These are phyloP conservation scores for Pheosia gnoma DNA, from an alignment of 2,888 invertebrate genomes.

Conservation along the genomic window DNA sequence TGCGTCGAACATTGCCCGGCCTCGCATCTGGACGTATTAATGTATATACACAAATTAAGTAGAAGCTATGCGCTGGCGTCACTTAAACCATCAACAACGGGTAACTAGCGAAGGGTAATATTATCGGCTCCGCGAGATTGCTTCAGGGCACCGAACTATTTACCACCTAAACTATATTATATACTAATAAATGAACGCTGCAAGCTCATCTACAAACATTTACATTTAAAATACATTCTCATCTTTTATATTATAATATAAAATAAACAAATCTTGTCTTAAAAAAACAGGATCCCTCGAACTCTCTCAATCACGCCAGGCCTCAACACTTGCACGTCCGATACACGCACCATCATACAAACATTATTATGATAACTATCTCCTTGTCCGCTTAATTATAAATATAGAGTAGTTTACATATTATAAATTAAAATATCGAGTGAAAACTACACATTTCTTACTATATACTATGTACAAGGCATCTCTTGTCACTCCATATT, in stretches of 20 bases:
- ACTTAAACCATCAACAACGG: constrained; percentile 40
- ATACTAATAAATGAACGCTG: constrained; percentile 67
- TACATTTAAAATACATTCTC: constrained; percentile 54
- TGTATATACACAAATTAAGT: constrained; percentile 36
- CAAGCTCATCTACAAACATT: constrained; percentile 74
- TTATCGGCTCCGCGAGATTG: constrained; percentile 29
- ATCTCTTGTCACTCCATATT: constrained; percentile 63
- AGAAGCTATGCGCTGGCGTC: constrained; percentile 46
- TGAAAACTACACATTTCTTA: constrained; percentile 82
- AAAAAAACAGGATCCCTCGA: constrained; percentile 45
- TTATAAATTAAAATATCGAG: constrained; percentile 80
- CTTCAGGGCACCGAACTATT: constrained; percentile 36
- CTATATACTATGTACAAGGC: constrained; percentile 79
- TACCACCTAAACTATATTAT: constrained; percentile 44
- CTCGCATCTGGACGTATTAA: constrained; percentile 16
- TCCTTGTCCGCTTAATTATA: constrained; percentile 73
- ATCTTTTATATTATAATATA: constrained; percentile 32
- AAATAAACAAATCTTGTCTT: constrained; percentile 60
- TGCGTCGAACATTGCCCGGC: background rate
- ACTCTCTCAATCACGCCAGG: constrained; percentile 52
- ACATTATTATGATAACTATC: constrained; percentile 65
- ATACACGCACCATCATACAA: constrained; percentile 49
- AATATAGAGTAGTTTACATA: constrained; percentile 72
- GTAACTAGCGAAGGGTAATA: constrained; percentile 66
- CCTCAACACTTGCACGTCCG: constrained; percentile 44